Evolutionary conservation across 2,113 vertebrate genomes (phyloP).

Genomic region (Paramormyrops kingsleyae): DNA sequence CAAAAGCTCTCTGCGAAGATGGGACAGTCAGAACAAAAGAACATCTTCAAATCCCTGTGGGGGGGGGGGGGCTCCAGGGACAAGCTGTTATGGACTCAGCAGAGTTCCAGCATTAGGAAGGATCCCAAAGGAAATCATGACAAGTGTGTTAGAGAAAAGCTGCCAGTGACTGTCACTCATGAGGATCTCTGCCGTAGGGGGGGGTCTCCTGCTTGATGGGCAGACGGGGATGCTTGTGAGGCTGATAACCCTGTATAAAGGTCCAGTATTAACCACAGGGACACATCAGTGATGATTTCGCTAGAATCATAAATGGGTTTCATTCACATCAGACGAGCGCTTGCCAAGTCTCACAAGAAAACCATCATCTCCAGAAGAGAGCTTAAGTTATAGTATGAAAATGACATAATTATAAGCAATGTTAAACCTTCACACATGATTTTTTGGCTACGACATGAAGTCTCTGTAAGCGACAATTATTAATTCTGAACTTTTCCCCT

Average conservation of each 20-base stretch:
- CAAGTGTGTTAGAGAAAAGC: too few species aligned
- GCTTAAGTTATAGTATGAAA: too few species aligned
- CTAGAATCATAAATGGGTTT: too few species aligned
- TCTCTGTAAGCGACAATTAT: background rate
- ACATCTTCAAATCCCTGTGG: background rate
- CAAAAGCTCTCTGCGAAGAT: background rate
- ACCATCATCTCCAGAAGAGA: too few species aligned
- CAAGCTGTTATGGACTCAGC: background rate
- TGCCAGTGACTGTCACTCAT: too few species aligned
- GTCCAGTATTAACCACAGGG: background rate
- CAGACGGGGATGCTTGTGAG: too few species aligned
- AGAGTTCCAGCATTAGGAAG: background rate
- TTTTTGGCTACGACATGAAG: background rate
- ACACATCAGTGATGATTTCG: background rate
- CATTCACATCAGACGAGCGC: too few species aligned
- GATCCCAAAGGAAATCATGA: background rate
- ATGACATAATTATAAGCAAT: too few species aligned
- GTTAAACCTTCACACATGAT: background rate
- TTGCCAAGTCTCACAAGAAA: too few species aligned
- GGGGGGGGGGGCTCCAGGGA: background rate
- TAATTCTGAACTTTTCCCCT: slow-evolving; percentile 16
- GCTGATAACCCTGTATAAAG: background rate
- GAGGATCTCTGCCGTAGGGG: too few species aligned
- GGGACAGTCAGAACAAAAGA: background rate
- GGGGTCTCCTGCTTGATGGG: background rate